Base-by-base conservation (phyloP, 2,113 vertebrate genomes). In the Hippolais icterina region DNA sequence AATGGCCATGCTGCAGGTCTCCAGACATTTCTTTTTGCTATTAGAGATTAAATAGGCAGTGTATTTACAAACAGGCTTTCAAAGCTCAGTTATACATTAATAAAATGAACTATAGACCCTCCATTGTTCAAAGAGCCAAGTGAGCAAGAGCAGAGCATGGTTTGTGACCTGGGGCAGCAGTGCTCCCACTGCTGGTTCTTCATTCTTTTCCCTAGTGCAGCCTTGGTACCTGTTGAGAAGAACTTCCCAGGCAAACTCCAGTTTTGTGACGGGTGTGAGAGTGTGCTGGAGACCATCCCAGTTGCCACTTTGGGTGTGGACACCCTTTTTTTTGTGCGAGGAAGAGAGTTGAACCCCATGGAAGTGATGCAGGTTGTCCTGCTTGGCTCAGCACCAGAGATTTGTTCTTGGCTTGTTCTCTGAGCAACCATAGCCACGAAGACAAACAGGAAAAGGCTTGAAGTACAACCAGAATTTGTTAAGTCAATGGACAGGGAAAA, bases 291-390 rank as follows among this genome's bases (percentile, higher is more conserved):
- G 17, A 54, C 44, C n/a, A 78, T 64, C 27, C 33, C 37, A 53
- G 6, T 0, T 13, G 41, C 35, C 9, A 17, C 15, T 44, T 47
- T 53, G 83, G 23, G 11, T 41, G 11, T 50, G 60, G 64, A 71
- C 12, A 19, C 10, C 5, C 14, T 56, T 4, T 2, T 59, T 6
- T 59, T 5, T 50, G 3, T 8, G 13, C 9, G 9, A 4, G 12
- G 15, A 54, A 47, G 31, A 50, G 23, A 54, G 6, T 7, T 46
- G 28, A 80, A 42, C 15, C 4, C 12, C 47, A 33, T 4, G 47
- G 39, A 66, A 23, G 31, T 7, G 22, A 74, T 21, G 18, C 27
- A 60, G 37, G n/a, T 47, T 86, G 27, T 46, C 37, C 54, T 74
- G n/a, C 41, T 65, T 69, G 46, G 35, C 28, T 35, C 72, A 61